phyloP scores from a whole-genome alignment of 2,797 vertebrate genomes.

The Serranus cabrilla region DNA sequence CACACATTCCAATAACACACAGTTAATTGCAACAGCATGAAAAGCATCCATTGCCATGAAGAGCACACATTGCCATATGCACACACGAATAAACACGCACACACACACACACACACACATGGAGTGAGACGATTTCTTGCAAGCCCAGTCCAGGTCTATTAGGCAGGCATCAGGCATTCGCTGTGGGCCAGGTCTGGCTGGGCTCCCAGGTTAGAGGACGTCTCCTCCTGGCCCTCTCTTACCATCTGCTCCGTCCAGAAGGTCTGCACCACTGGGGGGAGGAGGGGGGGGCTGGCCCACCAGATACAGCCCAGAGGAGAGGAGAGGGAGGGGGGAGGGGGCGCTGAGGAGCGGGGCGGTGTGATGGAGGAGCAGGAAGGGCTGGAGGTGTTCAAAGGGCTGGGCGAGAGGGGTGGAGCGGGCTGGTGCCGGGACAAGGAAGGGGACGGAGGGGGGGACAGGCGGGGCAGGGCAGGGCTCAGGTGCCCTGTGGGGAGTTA shows the following conservation, averaged over 20 bases:
- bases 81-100: slow-evolving; percentile 27
- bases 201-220: slow-evolving; percentile 86
- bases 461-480: slow-evolving; percentile 62
- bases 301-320: slow-evolving; percentile 65
- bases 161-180: slow-evolving; percentile 77
- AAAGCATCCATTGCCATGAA: slow-evolving; percentile 34
- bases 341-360: slow-evolving; percentile 16
- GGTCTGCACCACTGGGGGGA: slow-evolving; percentile 75
- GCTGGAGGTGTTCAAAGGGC: slow-evolving; percentile 42
- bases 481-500: slow-evolving; percentile 66
- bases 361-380: slow-evolving; percentile 37
- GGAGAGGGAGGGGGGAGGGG: slow-evolving; percentile 31
- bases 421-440: slow-evolving; percentile 30
- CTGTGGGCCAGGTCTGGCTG: slow-evolving; percentile 80
- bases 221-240: slow-evolving; percentile 82
- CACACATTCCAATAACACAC: slow-evolving; percentile 37
- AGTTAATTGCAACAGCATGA: slow-evolving; percentile 32
- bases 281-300: slow-evolving; percentile 30
- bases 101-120: slow-evolving; percentile 33
- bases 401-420: slow-evolving; percentile 13
- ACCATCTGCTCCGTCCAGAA: slow-evolving; percentile 88
- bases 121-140: slow-evolving; percentile 54
- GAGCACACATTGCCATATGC: slow-evolving; percentile 35
- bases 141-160: slow-evolving; percentile 78
- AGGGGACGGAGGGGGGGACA: slow-evolving; percentile 8